phyloP scores from a whole-genome alignment of 2,888 invertebrate species.

The Acholoe squamosa region DNA sequence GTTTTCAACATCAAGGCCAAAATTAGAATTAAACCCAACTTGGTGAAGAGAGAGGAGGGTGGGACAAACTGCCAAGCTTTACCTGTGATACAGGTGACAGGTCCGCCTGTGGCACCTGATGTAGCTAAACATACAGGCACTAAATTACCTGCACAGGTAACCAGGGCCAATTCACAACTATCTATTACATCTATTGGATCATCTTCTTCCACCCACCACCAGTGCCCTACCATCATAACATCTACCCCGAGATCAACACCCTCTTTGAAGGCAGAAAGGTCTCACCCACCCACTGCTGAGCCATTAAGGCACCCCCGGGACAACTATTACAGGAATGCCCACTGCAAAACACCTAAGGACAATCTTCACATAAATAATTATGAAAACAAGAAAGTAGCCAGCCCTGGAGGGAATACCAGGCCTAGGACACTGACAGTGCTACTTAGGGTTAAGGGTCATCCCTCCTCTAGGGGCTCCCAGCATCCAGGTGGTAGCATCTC shows the following conservation, averaged over 20 bases:
- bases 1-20: too few species aligned
- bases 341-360: background rate
- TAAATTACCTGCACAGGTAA: background rate
- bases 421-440: background rate
- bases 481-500: background rate
- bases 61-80: background rate
- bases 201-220: background rate
- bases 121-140: background rate
- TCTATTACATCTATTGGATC: conserved; percentile 1
- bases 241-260: background rate
- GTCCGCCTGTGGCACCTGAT: background rate
- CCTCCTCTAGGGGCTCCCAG: background rate
- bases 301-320: background rate
- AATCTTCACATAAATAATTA: too few species aligned
- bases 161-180: background rate
- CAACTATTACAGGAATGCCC: background rate
- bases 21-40: too few species aligned
- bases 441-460: background rate
- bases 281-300: background rate
- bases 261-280: background rate
- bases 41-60: background rate
- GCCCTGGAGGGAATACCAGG: background rate
- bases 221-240: background rate
- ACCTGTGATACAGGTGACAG: background rate
- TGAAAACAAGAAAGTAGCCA: background rate